Percentiles rank a stretch among this genome's conserved stretches.
Evolutionary conservation across 2,888 invertebrate species (phyloP).

Genomic region (Thymelicus lineola): DNA sequence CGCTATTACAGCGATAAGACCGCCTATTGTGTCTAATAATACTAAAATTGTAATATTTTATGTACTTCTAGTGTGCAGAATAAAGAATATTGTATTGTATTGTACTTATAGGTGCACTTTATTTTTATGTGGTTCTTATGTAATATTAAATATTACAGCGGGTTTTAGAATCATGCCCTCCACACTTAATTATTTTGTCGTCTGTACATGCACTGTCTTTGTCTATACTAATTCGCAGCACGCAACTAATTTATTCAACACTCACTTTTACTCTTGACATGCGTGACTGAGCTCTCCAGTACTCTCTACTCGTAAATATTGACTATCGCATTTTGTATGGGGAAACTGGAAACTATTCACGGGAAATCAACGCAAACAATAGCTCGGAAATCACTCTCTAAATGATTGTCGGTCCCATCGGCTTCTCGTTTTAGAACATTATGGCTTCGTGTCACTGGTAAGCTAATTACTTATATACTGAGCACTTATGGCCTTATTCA

Average conservation of each 20-base stretch:
- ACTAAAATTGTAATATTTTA: too few relatives aligned
- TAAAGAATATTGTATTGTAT: too few relatives aligned
- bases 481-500: too few relatives aligned
- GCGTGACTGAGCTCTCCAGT: constrained; percentile 8
- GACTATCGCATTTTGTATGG: constrained; percentile 32
- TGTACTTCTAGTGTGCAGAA: too few relatives aligned
- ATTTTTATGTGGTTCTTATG: too few relatives aligned
- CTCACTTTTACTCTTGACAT: constrained; percentile 29
- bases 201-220: not conserved
- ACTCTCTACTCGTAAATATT: constrained; percentile 43
- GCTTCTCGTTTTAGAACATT: not conserved
- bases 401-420: not conserved
- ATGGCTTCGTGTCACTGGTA: not conserved
- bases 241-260: constrained; percentile 14
- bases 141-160: too few relatives aligned
- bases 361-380: constrained; percentile 33
- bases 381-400: constrained; percentile 26
- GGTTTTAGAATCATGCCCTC: too few relatives aligned
- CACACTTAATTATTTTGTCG: too few relatives aligned
- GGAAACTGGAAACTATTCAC: constrained; percentile 27
- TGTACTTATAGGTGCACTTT: too few relatives aligned
- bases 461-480: too few relatives aligned
- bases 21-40: too few relatives aligned
- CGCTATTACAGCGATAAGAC: too few relatives aligned
- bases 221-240: not conserved